Evolutionary conservation across 1,140 invertebrate species (phyloP).

Genomic region (Drosophila bocki): DNA sequence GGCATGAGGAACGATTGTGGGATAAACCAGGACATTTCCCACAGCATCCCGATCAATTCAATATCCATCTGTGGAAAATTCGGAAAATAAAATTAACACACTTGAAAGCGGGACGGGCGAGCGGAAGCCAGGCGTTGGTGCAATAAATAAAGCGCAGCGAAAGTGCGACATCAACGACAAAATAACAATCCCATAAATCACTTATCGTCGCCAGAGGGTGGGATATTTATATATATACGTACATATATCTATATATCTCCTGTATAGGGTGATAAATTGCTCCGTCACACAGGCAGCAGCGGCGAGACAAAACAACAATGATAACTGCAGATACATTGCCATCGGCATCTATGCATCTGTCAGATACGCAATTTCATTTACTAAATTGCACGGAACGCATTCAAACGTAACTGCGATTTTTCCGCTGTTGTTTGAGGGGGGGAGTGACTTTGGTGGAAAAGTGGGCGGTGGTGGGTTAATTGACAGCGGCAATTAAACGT

Average conservation of each 20-base stretch:
- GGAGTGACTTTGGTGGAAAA: not conserved
- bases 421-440: not conserved
- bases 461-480: slow-evolving; percentile 27
- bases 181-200: slow-evolving; percentile 83
- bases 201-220: slow-evolving; percentile 51
- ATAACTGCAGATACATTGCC: slow-evolving; percentile 57
- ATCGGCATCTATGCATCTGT: slow-evolving; percentile 58
- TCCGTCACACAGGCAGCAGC: slow-evolving; percentile 24
- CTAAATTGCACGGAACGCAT: slow-evolving; percentile 62
- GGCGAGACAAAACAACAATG: slow-evolving; percentile 56
- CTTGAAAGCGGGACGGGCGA: slow-evolving; percentile 43
- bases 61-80: slow-evolving; percentile 34
- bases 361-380: slow-evolving; percentile 72
- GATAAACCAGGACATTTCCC: slow-evolving; percentile 24
- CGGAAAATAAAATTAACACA: slow-evolving; percentile 76
- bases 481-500: slow-evolving; percentile 35
- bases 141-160: slow-evolving; percentile 77
- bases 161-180: slow-evolving; percentile 81
- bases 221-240: slow-evolving; percentile 3
- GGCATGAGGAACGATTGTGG: slow-evolving; percentile 20
- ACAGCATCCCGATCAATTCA: slow-evolving; percentile 18
- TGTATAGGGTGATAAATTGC: slow-evolving; percentile 55
- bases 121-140: slow-evolving; percentile 10
- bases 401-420: slow-evolving; percentile 32
- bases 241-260: slow-evolving; percentile 4